Evolutionary conservation across 92 coral and sea anemone species (phyloP), one percentile per base, ranked within the genome.

Genomic region (Montipora capitata): DNA sequence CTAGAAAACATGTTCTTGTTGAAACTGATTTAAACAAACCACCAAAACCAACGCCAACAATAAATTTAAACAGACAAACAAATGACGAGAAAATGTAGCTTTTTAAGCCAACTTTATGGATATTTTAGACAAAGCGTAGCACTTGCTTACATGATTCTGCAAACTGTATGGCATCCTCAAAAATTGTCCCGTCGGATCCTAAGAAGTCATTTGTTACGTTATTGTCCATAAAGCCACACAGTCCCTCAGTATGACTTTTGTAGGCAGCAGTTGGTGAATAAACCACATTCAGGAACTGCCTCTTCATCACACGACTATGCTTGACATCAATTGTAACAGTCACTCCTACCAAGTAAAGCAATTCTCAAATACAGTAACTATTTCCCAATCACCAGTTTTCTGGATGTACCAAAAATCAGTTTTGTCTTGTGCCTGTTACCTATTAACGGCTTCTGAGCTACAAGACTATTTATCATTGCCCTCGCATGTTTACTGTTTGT

Each of bases 221-320:
- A 45, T 90, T 88, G 70, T 94, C 96, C 96, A 91, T 94, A 49
- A 81, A 73, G 18, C 96, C 96, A 68, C 93, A 94, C 64, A 94
- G 81, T n/a, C 96, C 96, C 54, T 87, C 87, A 10, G 96, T 93
- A 2, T 75, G 83, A 20, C 94, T 82, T 42, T 77, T 79, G 79
- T 77, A 93, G 1, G 77, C 69, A 14, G 80, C 84, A 7, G 92
- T 91, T 2, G 94, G 96, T 17, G 96, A 51, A n/a, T 68, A 90
- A 38, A 63, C 80, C 17, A 91, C 83, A 65, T 93, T 93, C 16
- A 93, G 49, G 40, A 82, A 93, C 40, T 93, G 96, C 42, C 96
- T 84, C 41, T 69, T 48, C 94, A 93, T 93, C 15, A 71, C 87
- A 3, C 73, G 84, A 58, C 96, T 93, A 68, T 90, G 78, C 1